These are phyloP conservation scores for Hippocampus mohnikei DNA, from an alignment of 2,113 vertebrate genomes.

Conservation along the genomic window DNA sequence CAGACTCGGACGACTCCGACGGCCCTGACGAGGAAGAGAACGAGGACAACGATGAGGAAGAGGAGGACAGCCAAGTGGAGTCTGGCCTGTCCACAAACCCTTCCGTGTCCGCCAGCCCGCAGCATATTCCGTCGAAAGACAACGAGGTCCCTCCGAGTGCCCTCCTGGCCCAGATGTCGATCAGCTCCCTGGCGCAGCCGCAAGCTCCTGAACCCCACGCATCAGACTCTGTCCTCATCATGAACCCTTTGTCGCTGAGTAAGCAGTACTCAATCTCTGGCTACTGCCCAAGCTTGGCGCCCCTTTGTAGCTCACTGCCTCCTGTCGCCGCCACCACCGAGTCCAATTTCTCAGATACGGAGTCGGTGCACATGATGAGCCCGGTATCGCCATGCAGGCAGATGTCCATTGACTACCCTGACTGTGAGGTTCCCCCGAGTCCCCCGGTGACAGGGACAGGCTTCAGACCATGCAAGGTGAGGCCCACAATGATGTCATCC, in stretches of 20 bases:
- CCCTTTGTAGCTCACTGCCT: constrained; percentile 46
- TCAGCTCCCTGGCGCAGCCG: constrained; percentile 62
- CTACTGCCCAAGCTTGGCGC: constrained; percentile 39
- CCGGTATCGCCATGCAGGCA: constrained; percentile 80
- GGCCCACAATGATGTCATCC: constrained; percentile 4
- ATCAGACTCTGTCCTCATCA: constrained; percentile 40
- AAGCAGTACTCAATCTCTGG: constrained; percentile 77
- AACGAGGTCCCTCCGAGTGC: constrained; percentile 82
- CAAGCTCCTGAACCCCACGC: constrained; percentile 22
- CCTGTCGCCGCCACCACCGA: constrained; percentile 45
- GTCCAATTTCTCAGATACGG: constrained; percentile 53
- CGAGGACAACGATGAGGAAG: constrained; percentile 90
- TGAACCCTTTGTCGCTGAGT: constrained; percentile 69
- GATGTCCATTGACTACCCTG: constrained; percentile 88
- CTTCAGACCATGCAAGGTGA: constrained; percentile 77
- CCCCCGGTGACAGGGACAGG: constrained; percentile 56
- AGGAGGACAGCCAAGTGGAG: constrained; percentile 96
- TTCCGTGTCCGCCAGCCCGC: constrained; percentile 89
- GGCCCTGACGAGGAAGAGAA: constrained; percentile 88
- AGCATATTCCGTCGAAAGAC: constrained; percentile 79
- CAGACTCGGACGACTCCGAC: constrained; percentile 91
- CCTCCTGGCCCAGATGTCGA: constrained; percentile 89
- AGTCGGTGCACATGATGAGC: constrained; percentile 59
- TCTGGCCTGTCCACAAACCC: constrained; percentile 90
- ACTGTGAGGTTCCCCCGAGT: constrained; percentile 71